phyloP scores from a whole-genome alignment of 2,888 invertebrate species.

The Caenorhabditis sulstoni region DNA sequence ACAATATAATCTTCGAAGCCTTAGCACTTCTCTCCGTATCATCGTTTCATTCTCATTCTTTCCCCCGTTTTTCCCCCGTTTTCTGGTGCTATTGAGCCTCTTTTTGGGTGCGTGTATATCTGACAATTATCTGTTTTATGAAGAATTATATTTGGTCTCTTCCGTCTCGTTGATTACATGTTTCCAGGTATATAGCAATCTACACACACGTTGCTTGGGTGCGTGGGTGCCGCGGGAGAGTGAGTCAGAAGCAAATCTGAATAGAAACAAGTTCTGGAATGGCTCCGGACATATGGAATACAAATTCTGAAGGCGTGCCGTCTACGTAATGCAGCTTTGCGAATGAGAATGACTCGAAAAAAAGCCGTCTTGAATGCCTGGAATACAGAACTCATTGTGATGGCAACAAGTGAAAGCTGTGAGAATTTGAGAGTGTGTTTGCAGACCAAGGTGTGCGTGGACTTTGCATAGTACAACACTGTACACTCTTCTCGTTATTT shows the following conservation, averaged over 20 bases:
- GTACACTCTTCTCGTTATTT: neutral
- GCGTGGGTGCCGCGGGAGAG: too few species aligned
- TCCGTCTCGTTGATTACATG: neutral
- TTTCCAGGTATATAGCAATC: neutral
- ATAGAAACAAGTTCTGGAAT: too few species aligned
- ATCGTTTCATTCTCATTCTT: neutral
- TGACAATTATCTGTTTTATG: constrained; percentile 4
- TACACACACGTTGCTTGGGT: too few species aligned
- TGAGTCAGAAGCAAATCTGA: too few species aligned
- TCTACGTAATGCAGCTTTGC: too few species aligned
- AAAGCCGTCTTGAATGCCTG: too few species aligned
- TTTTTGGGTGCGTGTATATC: constrained; percentile 3
- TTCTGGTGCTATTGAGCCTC: neutral
- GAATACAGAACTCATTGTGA: neutral
- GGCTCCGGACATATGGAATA: too few species aligned
- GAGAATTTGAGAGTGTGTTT: neutral
- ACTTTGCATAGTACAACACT: neutral
- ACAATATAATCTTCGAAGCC: constrained; percentile 27
- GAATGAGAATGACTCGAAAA: too few species aligned
- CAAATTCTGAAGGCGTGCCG: too few species aligned
- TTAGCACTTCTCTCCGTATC: neutral
- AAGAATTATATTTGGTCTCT: constrained; percentile 17
- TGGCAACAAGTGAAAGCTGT: neutral
- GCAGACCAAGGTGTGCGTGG: neutral
- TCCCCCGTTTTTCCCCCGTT: neutral